Base-by-base conservation (phyloP, 2,113 vertebrate species). In the Heloderma charlesbogerti region DNA sequence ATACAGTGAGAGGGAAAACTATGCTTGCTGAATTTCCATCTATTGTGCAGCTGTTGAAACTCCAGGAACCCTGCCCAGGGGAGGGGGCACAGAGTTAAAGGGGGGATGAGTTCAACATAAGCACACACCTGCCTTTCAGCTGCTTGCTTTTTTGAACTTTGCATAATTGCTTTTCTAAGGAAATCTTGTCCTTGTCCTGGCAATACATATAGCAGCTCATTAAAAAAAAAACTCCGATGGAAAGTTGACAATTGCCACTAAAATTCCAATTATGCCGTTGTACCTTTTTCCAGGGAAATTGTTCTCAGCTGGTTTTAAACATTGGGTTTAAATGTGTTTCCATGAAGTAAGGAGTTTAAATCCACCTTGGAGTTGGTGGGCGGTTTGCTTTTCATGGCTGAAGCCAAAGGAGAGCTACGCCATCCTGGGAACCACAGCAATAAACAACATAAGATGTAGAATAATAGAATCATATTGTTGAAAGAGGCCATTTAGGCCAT, bases 151-250 rank as follows among this genome's bases (percentile, higher is more conserved):
- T 45, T 84, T 84, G n/a, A 45, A 45, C 25, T 78, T 78, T 3
- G 9, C n/a, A 0, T 69, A 15, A 84, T 78, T 79, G 60, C 22
- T 85, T 79, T 96, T 93, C 91, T 83, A 0, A 72, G 77, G 93
- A 94, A 67, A 1, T 3, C 27, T 75, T 12, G 0, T 74, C 75
- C 31, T 78, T 66, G 9, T 6, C 25, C 25, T 18, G 74, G 27
- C 3, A 78, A 31, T 40, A 78, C 18, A 66, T 20, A 0, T 25
- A 3, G 75, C 18, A 40, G 15, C 8, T 69, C 66, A 71, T 85
- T 29, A 45, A 45, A 45, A 45, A 43, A 22, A 31, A 34, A 80
- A 54, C n/a, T n/a, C n/a, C n/a, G n/a, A n/a, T n/a, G 74, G 63
- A 20, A 20, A 25, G 15, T 66, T 20, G 6, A 67, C 43, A 1